Conservation (phyloP, 2,113 vertebrate genomes). For the Silurus asotus region DNA sequence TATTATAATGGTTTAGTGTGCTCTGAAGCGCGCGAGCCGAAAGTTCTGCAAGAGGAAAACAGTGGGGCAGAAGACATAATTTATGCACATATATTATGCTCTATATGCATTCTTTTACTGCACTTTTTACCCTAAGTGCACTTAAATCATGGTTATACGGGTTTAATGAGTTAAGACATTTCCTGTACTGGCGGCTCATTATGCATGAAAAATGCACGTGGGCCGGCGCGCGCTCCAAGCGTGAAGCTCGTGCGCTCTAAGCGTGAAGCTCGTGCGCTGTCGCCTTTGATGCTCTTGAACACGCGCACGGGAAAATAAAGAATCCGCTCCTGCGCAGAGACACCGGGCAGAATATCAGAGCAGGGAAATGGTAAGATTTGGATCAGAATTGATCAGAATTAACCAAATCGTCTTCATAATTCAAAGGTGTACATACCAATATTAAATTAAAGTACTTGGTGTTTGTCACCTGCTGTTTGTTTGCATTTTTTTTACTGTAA, state of each 20-base stretch:
- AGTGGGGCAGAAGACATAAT: not conserved
- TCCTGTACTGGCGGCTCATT: not conserved
- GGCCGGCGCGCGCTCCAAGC: not conserved
- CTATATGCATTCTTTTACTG: not conserved
- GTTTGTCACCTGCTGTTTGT: not conserved
- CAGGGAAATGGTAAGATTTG: constrained; percentile 8
- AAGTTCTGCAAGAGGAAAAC: not conserved
- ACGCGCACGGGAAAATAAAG: not conserved
- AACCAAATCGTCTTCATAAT: not conserved
- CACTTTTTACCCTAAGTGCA: not conserved
- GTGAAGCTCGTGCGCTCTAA: not conserved
- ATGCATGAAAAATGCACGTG: not conserved
- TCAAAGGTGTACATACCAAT: not conserved
- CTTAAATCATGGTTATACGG: not conserved
- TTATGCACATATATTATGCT: not conserved
- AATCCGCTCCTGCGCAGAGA: not conserved
- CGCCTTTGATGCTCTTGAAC: not conserved
- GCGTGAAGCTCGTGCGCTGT: not conserved
- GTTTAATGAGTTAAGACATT: not conserved
- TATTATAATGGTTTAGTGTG: not conserved
- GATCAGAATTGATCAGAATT: not conserved
- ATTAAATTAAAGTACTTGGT: not conserved
- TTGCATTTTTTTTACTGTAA: not conserved
- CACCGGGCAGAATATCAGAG: not conserved
- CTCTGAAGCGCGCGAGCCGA: not conserved